Evolutionary conservation across 2,113 vertebrate species (phyloP), one percentile per base, ranked within the genome.

Genomic region (Peromyscus polionotus): DNA sequence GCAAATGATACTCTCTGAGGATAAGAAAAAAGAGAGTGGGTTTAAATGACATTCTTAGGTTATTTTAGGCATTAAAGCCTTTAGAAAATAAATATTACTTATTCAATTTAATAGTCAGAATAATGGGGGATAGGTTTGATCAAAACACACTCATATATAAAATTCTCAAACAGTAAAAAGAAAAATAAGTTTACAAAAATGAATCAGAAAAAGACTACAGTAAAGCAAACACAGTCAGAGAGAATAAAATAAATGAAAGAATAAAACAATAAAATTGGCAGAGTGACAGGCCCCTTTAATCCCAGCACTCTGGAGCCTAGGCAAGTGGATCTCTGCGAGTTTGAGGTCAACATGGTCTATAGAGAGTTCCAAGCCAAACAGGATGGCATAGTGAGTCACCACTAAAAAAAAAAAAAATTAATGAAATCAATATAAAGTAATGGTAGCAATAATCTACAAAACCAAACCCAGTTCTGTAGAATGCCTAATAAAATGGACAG

Each of bases 21-120:
- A 68, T 85, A 91, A 63, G 14, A 88, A 26, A 59, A 33, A 59
- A 90, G 75, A 85, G 1, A 68, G 1, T n/a, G 9, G 13, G 26
- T 75, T 61, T 26, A 68, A 85, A 61, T 61, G 24, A 96, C 84
- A 75, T 91, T 65, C 14, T 11, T 81, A 59, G 22, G 70, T 91
- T 28, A n/a, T 51, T 28, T 31, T 51, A 79, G 73, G 7, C 3
- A 48, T 48, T 88, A 84, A 84, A 45, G 10, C 20, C 59, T 7
- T 80, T 63, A 4, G 39, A 92, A 95, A 92, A 80, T 89, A 92
- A 84, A 67, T 92, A 39, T 57, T 84, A n/a, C 57, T 54, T n/a
- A 20, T 84, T 73, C 33, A 24, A 19, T 33, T n/a, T 54, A 92
- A 77, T 57, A 91, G 31, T 93, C 36, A 95, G 48, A 48, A 42